These are phyloP conservation scores for Microcebus ravelobensis DNA, from an alignment of 2,113 vertebrate species.

Conservation along the genomic window DNA sequence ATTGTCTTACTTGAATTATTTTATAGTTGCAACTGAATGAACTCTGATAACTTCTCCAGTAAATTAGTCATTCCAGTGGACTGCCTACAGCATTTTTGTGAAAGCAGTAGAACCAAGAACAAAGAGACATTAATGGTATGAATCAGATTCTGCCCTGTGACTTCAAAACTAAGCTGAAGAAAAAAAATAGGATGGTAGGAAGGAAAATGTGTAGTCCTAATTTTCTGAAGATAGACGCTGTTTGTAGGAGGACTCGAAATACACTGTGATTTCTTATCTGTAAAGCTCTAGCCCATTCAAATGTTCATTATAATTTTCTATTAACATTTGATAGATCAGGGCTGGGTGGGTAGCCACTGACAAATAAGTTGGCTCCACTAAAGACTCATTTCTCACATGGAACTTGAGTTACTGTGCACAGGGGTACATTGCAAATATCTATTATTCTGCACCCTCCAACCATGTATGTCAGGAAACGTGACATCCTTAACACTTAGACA, in stretches of 20 bases:
- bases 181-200: slow-evolving; percentile 57
- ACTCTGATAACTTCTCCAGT: slow-evolving; percentile 71
- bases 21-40: slow-evolving; percentile 68
- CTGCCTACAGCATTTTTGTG: slow-evolving; percentile 76
- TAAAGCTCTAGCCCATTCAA: slow-evolving; percentile 56
- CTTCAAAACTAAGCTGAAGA: slow-evolving; percentile 78
- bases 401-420: slow-evolving; percentile 2
- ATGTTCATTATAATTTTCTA: slow-evolving; percentile 67
- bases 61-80: slow-evolving; percentile 74
- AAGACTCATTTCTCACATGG: slow-evolving; percentile 46
- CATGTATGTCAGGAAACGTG: neutral
- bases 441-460: neutral
- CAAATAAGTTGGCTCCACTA: neutral
- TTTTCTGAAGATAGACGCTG: slow-evolving; percentile 68
- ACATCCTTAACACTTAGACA: neutral
- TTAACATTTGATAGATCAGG: slow-evolving; percentile 63
- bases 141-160: slow-evolving; percentile 79
- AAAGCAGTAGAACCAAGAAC: slow-evolving; percentile 75
- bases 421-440: neutral
- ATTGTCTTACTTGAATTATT: slow-evolving; percentile 75
- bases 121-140: slow-evolving; percentile 73
- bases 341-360: slow-evolving; percentile 32
- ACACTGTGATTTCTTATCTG: slow-evolving; percentile 65
- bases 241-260: slow-evolving; percentile 77
- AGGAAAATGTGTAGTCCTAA: slow-evolving; percentile 63